Conservation (phyloP, 2,797 vertebrate species). For the Lagorchestes hirsutus region DNA sequence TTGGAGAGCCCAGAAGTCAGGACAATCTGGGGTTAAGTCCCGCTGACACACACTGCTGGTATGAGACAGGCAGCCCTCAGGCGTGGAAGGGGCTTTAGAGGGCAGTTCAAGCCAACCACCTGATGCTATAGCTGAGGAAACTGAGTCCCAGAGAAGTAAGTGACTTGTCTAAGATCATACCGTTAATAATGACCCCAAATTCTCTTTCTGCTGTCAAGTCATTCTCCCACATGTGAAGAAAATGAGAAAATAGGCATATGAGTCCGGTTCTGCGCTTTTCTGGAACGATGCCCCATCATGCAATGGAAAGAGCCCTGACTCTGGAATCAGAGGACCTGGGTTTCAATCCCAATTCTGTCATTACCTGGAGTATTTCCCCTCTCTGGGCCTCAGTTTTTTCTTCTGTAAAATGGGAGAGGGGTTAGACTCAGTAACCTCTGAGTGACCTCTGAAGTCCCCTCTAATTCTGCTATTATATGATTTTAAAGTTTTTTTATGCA, state of each 20-base stretch:
- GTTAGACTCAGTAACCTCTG: background rate
- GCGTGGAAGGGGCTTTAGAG: background rate
- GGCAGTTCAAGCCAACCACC: background rate
- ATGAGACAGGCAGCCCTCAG: background rate
- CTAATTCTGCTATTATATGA: background rate
- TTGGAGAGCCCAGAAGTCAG: background rate
- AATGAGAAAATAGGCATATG: background rate
- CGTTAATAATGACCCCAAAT: background rate
- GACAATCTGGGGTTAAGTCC: background rate
- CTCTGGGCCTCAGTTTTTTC: background rate
- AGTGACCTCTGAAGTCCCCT: background rate
- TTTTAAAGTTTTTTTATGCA: background rate
- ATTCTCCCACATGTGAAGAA: background rate
- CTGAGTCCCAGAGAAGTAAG: background rate
- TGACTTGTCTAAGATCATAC: background rate
- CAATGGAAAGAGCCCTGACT: background rate
- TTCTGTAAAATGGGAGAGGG: background rate
- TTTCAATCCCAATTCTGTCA: background rate
- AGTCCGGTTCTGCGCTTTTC: background rate
- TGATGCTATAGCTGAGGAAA: background rate
- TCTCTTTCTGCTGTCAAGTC: background rate
- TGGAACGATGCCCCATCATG: background rate
- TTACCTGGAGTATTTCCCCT: background rate
- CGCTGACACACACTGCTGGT: background rate
- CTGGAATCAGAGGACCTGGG: background rate